These are phyloP conservation scores for Chlorodrepanis virens DNA, from an alignment of 2,113 vertebrate genomes.

Conservation along the genomic window DNA sequence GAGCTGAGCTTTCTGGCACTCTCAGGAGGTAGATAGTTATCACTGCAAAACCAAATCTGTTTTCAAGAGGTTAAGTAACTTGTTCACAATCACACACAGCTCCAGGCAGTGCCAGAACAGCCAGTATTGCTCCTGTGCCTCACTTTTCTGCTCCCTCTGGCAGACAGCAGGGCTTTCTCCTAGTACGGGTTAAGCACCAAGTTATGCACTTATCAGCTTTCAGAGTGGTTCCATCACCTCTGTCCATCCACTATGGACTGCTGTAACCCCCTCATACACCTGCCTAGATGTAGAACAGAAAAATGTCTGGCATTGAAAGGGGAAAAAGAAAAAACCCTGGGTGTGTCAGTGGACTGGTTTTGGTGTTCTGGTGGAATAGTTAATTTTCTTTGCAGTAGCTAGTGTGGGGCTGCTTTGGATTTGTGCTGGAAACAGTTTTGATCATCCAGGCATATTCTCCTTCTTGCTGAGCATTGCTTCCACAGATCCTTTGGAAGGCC, in stretches of 20 bases:
- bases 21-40: neutral
- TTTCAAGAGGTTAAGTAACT: neutral
- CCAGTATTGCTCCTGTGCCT: neutral
- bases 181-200: neutral
- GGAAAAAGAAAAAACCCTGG: neutral
- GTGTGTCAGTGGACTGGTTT: neutral
- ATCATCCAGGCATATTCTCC: neutral
- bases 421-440: neutral
- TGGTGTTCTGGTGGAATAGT: neutral
- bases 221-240: neutral
- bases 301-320: neutral
- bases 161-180: neutral
- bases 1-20: neutral
- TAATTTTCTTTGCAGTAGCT: neutral
- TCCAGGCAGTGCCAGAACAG: neutral
- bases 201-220: neutral
- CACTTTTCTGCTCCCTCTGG: neutral
- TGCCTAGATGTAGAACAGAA: neutral
- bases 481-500: neutral
- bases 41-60: neutral
- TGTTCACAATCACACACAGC: neutral
- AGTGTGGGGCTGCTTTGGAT: neutral
- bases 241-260: rapidly evolving
- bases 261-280: neutral
- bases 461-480: neutral